phyloP scores from a whole-genome alignment of 1,140 invertebrate species.

The Ctenoplectra terminalis region DNA sequence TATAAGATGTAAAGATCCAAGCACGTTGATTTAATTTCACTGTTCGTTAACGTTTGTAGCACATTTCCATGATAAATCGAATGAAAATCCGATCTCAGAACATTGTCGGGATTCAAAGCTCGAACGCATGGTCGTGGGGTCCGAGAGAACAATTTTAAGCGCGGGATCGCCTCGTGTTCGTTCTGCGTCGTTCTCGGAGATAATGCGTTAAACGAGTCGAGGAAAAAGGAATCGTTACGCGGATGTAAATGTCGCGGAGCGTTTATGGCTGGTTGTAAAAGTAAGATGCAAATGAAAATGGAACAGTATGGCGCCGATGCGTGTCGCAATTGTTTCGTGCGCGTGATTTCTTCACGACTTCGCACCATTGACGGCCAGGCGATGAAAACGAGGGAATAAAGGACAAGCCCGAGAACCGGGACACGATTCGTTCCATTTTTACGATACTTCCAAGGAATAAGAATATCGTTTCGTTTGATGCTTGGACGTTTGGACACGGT shows the following conservation, averaged over 20 bases:
- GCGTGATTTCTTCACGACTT: not conserved
- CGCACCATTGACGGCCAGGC: not conserved
- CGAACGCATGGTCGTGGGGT: not conserved
- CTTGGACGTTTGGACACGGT: too few species aligned
- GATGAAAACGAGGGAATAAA: too few species aligned
- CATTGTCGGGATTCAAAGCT: not conserved
- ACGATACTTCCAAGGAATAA: not conserved
- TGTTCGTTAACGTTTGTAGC: not conserved
- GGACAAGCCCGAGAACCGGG: not conserved
- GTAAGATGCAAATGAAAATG: not conserved
- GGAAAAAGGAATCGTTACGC: not conserved
- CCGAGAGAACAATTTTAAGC: not conserved
- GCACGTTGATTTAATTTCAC: not conserved
- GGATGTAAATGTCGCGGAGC: not conserved
- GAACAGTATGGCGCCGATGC: not conserved
- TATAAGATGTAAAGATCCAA: not conserved
- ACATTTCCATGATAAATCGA: not conserved
- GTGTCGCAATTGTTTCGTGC: conserved; percentile 19
- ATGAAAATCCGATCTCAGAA: not conserved
- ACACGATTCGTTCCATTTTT: not conserved
- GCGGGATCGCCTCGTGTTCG: not conserved
- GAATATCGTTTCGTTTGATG: too few species aligned
- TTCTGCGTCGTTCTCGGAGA: not conserved
- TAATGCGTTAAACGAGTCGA: not conserved
- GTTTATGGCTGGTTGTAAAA: not conserved